A percentile compares a stretch with the other conserved stretches of the same genome.
Conservation (phyloP, 2,113 vertebrate species). For the Ceratotherium simum region DNA sequence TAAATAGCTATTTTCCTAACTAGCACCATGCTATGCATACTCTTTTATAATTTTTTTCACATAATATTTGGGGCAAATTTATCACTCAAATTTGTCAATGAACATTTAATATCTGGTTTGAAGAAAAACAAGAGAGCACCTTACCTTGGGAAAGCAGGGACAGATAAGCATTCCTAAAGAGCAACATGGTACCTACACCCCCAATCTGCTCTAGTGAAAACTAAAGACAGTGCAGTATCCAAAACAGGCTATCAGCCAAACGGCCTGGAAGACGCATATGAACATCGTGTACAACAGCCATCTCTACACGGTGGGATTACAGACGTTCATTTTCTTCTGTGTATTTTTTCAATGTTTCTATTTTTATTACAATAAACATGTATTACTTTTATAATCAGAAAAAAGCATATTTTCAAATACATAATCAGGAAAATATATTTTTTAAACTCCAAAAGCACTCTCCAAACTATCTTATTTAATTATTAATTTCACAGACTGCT, state of each 20-base stretch:
- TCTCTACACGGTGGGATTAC: accelerated
- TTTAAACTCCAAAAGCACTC: not conserved
- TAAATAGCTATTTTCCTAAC: not conserved
- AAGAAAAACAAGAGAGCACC: not conserved
- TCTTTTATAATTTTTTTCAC: not conserved
- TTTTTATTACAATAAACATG: not conserved
- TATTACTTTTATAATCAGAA: not conserved
- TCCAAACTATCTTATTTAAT: not conserved
- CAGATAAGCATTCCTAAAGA: not conserved
- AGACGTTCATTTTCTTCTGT: not conserved
- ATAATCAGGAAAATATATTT: not conserved
- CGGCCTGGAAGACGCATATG: accelerated
- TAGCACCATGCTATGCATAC: not conserved
- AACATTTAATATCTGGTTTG: not conserved
- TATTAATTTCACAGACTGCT: not conserved
- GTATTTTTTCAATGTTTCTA: not conserved
- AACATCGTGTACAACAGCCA: accelerated
- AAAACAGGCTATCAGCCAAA: accelerated
- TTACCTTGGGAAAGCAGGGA: not conserved
- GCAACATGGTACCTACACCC: no score
- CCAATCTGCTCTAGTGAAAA: not conserved
- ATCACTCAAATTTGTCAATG: not conserved
- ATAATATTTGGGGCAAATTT: not conserved
- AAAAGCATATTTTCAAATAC: not conserved
- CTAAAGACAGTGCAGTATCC: not conserved